Conservation (phyloP, 2,888 invertebrate genomes). For the Oxytorus armatus region DNA sequence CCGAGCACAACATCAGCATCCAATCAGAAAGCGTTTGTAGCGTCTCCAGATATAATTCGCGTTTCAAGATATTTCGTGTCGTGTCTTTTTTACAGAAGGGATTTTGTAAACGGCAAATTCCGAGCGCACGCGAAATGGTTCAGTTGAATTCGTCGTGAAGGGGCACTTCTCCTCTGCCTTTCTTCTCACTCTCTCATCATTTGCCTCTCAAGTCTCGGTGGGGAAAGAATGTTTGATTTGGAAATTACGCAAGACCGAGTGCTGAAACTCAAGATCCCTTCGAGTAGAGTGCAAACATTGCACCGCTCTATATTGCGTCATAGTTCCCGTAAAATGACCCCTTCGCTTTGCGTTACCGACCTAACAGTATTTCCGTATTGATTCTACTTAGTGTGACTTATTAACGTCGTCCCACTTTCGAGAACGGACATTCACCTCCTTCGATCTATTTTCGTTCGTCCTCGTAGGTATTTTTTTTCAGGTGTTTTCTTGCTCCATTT, state of each 20-base stretch:
- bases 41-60: too few relatives aligned
- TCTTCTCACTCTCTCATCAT: too few relatives aligned
- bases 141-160: constrained; percentile 31
- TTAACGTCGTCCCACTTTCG: constrained; percentile 27
- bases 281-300: constrained; percentile 66
- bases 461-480: neutral
- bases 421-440: constrained; percentile 22
- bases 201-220: too few relatives aligned
- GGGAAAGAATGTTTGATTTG: constrained; percentile 65
- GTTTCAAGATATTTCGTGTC: too few relatives aligned
- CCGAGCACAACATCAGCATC: too few relatives aligned
- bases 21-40: too few relatives aligned
- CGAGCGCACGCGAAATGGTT: constrained; percentile 3
- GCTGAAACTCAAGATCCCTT: constrained; percentile 52
- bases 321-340: constrained; percentile 43
- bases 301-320: constrained; percentile 64
- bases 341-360: constrained; percentile 8
- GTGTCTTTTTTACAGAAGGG: too few relatives aligned
- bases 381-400: constrained; percentile 24
- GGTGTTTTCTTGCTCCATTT: neutral
- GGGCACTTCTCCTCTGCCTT: constrained; percentile 17
- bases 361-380: constrained; percentile 34
- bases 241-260: constrained; percentile 63
- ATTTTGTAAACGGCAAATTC: constrained; percentile 8
- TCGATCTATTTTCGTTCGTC: constrained; percentile 18